Conservation (phyloP, 2,797 vertebrate species). For the Perdix hodgsoniae region DNA sequence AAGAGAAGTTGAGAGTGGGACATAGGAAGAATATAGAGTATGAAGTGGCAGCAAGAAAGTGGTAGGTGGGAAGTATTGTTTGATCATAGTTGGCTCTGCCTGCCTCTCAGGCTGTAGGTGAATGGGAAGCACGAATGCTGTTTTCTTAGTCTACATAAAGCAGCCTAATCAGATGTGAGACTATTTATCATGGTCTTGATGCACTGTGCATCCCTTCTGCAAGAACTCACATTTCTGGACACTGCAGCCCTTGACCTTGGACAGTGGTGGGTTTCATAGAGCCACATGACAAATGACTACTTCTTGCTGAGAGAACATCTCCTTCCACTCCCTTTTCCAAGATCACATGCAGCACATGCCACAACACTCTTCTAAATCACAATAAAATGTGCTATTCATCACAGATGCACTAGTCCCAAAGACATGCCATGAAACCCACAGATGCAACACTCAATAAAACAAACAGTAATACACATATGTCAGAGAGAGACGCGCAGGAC, state of each 20-base stretch:
- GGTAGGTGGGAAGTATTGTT: not conserved
- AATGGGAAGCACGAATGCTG: constrained; percentile 4
- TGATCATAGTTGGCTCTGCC: not conserved
- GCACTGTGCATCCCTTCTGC: constrained; percentile 41
- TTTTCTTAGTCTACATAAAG: constrained; percentile 53
- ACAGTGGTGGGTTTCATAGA: constrained; percentile 58
- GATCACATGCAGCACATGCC: constrained; percentile 2
- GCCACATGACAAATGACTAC: constrained; percentile 76
- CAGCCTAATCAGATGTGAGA: constrained; percentile 65
- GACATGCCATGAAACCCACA: not conserved
- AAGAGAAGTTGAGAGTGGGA: constrained; percentile 2
- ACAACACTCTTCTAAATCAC: constrained; percentile 36
- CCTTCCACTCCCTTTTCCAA: constrained; percentile 27
- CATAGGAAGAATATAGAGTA: not conserved
- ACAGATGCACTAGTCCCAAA: not conserved
- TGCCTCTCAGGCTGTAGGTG: not conserved
- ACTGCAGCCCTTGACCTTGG: constrained; percentile 78
- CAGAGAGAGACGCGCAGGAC: not conserved
- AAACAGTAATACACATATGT: not conserved
- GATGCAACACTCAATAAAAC: constrained; percentile 10
- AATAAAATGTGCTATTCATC: not conserved
- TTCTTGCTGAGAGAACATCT: constrained; percentile 65
- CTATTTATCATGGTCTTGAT: constrained; percentile 74
- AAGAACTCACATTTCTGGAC: constrained; percentile 72
- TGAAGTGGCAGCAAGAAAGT: not conserved